These are phyloP conservation scores for Eleutherodactylus coqui DNA, from an alignment of 2,797 vertebrate species.

Conservation along the genomic window DNA sequence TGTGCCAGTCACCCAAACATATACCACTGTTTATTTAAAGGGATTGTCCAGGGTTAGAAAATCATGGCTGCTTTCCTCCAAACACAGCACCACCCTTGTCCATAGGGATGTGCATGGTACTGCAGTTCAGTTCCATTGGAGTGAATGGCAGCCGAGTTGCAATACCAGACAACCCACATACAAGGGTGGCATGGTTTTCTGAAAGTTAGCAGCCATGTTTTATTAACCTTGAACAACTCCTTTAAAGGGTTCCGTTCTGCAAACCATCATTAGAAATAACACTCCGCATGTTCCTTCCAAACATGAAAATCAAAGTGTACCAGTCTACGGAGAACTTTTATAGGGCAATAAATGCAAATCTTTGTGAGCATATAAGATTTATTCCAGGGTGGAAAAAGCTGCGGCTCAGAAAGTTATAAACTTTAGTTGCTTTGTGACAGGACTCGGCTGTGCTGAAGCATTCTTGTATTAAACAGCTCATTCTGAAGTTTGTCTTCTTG, in stretches of 20 bases:
- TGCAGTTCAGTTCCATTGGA: too few species aligned
- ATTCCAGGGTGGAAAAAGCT: constrained; percentile 23
- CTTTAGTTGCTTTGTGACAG: neutral
- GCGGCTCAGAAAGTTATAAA: constrained; percentile 20
- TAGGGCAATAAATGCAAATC: constrained; percentile 27
- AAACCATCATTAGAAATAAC: constrained; percentile 8
- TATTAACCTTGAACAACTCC: too few species aligned
- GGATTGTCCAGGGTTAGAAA: too few species aligned
- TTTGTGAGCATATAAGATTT: constrained; percentile 22
- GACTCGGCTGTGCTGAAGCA: neutral
- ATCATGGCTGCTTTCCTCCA: too few species aligned
- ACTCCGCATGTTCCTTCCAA: constrained; percentile 18
- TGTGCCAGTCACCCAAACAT: neutral
- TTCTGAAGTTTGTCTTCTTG: constrained; percentile 15
- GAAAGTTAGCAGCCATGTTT: too few species aligned
- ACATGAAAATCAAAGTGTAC: constrained; percentile 15
- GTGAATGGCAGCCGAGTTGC: too few species aligned
- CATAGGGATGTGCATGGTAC: too few species aligned
- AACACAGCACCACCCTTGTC: too few species aligned
- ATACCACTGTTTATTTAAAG: constrained; percentile 26
- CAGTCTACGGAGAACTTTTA: constrained; percentile 23
- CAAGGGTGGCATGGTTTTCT: too few species aligned
- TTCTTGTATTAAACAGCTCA: constrained; percentile 25
- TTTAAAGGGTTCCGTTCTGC: neutral
- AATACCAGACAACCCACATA: too few species aligned